These are phyloP conservation scores for Lepus europaeus DNA, from an alignment of 2,113 vertebrate species.

Conservation along the genomic window DNA sequence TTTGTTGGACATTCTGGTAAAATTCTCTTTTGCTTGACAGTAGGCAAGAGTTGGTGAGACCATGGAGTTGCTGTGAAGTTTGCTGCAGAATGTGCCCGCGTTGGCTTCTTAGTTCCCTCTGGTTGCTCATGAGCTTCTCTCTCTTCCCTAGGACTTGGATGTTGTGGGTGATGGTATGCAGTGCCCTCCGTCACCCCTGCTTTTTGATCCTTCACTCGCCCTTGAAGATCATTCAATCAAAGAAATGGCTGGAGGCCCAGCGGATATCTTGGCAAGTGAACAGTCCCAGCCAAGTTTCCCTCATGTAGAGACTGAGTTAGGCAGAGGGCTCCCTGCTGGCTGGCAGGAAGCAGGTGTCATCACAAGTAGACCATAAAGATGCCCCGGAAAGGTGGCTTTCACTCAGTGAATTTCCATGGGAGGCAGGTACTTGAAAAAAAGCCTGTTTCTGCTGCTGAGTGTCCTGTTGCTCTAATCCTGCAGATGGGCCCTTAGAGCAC, in stretches of 20 bases:
- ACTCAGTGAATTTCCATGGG: not conserved
- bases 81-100: not conserved
- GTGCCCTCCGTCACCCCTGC: constrained; percentile 95
- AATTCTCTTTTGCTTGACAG: not conserved
- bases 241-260: constrained; percentile 91
- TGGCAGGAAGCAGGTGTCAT: not conserved
- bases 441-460: not conserved
- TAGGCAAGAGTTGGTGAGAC: not conserved
- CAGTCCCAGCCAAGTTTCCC: constrained; percentile 80
- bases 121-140: constrained; percentile 31
- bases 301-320: not conserved
- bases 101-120: not conserved
- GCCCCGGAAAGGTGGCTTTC: not conserved
- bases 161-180: constrained; percentile 97
- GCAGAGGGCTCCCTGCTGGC: constrained; percentile 45
- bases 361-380: not conserved
- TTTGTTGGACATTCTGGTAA: not conserved
- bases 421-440: not conserved
- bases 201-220: constrained; percentile 94
- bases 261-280: constrained; percentile 92
- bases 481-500: not conserved
- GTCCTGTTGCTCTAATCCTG: not conserved
- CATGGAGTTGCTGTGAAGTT: not conserved
- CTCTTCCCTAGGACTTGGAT: constrained; percentile 93
- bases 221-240: constrained; percentile 92